Evolutionary conservation across 2,888 invertebrate species (phyloP), one percentile per base, ranked within the genome.

Genomic region (Xestobium rufovillosum): DNA sequence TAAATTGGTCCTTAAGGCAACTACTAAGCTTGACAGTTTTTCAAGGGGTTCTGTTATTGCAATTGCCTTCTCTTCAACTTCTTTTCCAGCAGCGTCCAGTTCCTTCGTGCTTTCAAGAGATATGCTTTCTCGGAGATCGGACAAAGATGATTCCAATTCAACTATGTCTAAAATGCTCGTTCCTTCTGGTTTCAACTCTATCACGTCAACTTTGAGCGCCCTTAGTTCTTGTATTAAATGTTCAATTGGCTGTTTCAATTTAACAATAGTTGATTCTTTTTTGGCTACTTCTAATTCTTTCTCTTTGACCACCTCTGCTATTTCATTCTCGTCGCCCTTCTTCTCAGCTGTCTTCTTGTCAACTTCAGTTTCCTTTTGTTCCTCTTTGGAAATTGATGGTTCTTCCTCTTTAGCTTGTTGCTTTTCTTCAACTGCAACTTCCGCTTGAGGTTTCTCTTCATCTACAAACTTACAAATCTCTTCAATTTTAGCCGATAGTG

Each of bases 401-500:
- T n/a, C n/a, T n/a, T n/a, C n/a, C n/a, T n/a, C n/a, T n/a, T n/a
- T n/a, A n/a, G n/a, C n/a, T n/a, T 8, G n/a, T 23, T 6, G 23
- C n/a, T 6, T 23, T 6, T 23, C 23, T 23, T 23, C 23, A 8
- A 23, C n/a, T n/a, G n/a, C 6, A 23, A n/a, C 23, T 23, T 23
- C n/a, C n/a, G 6, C 23, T 23, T 23, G 8, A 23, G 23, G 23
- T 23, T 8, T 9, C 23, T 23, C 23, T n/a, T 23, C 23, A 23
- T 9, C 8, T 23, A n/a, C n/a, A n/a, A n/a, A 25, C 9, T 31
- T 9, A 11, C 10, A 31, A 31, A 25, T 6, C 25, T 33, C 33
- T 25, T 27, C 23, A 33, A 33, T 29, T 27, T 25, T 15, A 31
- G 31, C 15, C 11, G 31, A 10, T 25, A n/a, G 4, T n/a, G 4